Conservation (phyloP, 2,797 vertebrate genomes). For the Pipistrellus pipistrellus region DNA sequence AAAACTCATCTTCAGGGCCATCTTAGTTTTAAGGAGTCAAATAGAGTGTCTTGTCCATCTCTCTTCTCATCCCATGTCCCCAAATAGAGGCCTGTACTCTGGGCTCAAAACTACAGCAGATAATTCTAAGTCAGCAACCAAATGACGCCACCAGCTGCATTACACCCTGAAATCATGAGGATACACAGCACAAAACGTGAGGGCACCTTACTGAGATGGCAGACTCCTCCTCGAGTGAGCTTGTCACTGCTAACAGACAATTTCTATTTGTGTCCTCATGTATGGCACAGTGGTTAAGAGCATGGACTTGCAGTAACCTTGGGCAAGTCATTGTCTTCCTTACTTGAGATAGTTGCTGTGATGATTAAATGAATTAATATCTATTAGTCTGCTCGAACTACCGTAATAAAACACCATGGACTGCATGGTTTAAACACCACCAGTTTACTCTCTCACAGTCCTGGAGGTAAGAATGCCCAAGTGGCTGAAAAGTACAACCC, state of each 20-base stretch:
- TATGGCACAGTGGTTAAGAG: background rate
- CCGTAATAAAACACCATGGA: background rate
- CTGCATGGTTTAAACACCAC: background rate
- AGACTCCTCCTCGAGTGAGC: background rate
- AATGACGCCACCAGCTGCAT: background rate
- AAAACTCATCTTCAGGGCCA: background rate
- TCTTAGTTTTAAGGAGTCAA: background rate
- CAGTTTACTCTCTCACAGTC: constrained; percentile 8
- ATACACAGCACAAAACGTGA: background rate
- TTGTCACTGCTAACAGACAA: background rate
- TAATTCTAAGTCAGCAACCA: background rate
- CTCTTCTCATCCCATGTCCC: background rate
- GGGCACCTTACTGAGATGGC: background rate
- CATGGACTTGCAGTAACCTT: background rate
- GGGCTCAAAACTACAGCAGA: background rate
- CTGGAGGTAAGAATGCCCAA: background rate
- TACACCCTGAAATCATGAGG: background rate
- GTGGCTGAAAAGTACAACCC: background rate
- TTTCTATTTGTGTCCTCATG: background rate
- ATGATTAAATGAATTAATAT: background rate
- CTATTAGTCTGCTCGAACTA: background rate
- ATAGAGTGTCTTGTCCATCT: background rate
- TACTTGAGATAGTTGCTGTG: background rate
- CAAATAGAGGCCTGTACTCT: background rate
- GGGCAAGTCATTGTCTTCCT: background rate